Evolutionary conservation across 2,888 invertebrate species (phyloP).

Genomic region (Rhimphoctona megacephalus): DNA sequence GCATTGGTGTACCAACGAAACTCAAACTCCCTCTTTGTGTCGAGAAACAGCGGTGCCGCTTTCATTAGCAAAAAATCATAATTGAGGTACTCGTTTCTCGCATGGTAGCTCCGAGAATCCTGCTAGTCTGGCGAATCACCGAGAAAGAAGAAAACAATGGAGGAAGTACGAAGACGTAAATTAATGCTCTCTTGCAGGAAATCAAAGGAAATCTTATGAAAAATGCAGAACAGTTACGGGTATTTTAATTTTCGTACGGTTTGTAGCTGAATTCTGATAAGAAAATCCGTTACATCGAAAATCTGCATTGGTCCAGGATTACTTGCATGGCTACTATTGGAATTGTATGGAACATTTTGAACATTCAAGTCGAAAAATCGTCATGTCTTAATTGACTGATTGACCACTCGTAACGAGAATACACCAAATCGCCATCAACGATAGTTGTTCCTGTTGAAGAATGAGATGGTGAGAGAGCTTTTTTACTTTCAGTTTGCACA

Average conservation of each 20-base stretch:
- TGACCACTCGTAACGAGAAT: constrained; percentile 22
- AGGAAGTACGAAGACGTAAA: neutral
- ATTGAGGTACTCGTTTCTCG: constrained; percentile 78
- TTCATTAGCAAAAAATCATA: constrained; percentile 83
- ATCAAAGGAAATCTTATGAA: neutral
- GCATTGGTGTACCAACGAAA: constrained; percentile 75
- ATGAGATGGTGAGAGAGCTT: neutral
- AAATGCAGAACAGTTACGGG: neutral
- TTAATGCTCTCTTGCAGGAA: neutral
- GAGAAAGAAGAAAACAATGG: constrained; percentile 14
- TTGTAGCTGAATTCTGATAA: neutral
- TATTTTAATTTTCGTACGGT: neutral
- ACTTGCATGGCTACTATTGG: too few species aligned
- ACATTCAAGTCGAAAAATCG: neutral
- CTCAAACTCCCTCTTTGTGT: constrained; percentile 73
- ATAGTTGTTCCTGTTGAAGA: neutral
- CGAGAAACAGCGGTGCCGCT: constrained; percentile 81
- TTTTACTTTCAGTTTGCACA: constrained; percentile 24
- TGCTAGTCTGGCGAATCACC: constrained; percentile 35
- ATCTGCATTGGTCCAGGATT: neutral
- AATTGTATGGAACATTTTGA: neutral
- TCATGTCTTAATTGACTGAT: constrained; percentile 2
- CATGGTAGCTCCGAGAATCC: constrained; percentile 44
- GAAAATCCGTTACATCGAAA: neutral
- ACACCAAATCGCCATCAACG: constrained; percentile 42